Base-by-base conservation (phyloP, 2,113 vertebrate genomes). In the Seriola rivoliana region DNA sequence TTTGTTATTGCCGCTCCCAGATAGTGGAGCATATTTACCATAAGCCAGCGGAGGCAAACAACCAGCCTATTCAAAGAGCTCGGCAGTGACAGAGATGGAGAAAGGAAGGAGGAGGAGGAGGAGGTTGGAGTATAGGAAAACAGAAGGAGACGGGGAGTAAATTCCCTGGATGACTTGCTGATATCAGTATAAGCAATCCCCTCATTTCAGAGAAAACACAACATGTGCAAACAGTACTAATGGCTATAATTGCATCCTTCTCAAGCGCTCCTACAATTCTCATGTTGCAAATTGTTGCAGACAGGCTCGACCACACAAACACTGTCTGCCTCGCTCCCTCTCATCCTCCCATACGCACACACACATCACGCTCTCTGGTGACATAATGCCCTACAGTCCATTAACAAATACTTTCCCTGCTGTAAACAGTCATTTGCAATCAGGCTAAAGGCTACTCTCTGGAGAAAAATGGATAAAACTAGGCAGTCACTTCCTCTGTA, bases 371-470 rank as follows among this genome's bases (percentile, higher is more conserved):
- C 66, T 89, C 65, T 85, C 75, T 71, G 67, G 64, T 81, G 80
- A 87, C 80, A 83, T 52, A 87, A 86, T 67, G 69, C 71, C 82
- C 81, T 50, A 4, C 46, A 75, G 73, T 88, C 82, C 89, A 92
- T 91, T 89, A 90, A 80, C 76, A 86, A 84, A 84, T 55, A 48
- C 70, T 57, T 68, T 72, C 64, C 63, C 69, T 46, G 65, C 50
- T 67, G 70, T 80, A 90, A 83, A 87, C 58, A 88, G 68, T 80
- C 65, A 80, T 91, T 76, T 72, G 44, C 65, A 85, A 80, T 78
- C 62, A 82, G 57, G 21, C 72, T 84, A 36, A 82, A 78, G 63
- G 55, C 76, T 40, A 7, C 75, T 86, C 82, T 78, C 71, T 21
- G n/a, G 71, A 72, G 79, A 46, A 58, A 64, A 68, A 78, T 62